Evolutionary conservation across 2,797 vertebrate genomes (phyloP), one percentile per base, ranked within the genome.

Genomic region (Eulemur mongoz): DNA sequence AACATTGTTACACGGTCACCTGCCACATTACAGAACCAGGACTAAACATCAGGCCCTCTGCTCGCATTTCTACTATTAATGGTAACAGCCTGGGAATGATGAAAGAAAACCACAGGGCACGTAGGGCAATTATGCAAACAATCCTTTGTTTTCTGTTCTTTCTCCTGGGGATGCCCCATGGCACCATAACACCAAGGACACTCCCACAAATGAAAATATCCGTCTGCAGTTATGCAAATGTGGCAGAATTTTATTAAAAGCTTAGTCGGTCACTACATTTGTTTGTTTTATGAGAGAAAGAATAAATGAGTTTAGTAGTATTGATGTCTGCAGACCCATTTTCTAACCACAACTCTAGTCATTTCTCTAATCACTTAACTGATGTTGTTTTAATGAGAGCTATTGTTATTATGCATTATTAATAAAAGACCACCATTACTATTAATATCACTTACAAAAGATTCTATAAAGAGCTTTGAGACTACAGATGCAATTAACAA

Each of bases 391-490:
- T 97, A 97, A 96, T 94, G 93, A 97, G 88, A 82, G 72, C 84
- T 96, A 86, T 91, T 96, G 94, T 98, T 97, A 96, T 97, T 93
- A 93, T 96, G 65, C 93, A 97, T 97, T 98, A 97, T 97, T 98
- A 97, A 98, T 97, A 97, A 98, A 96, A 96, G 87, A 95, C 89
- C 79, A 94, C 94, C 95, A 95, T 97, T 96, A 94, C 95, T 96
- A 96, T 97, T 97, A 97, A 96, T 97, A 97, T 93, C 96, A 97
- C 91, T 98, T 97, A 94, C 4, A 22, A 95, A 96, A 94, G 94
- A 96, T 82, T 93, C 91, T 79, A 22, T 80, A 97, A 97, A 96
- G 93, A 96, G 93, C 76, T 96, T 94, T 96, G 94, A 98, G 95
- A 94, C 80, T 85, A 6, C 63, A 80, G 87, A 89, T 32, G 65